Conservation (phyloP, 2,888 invertebrate species). For the Macrosoma leucophasiata region DNA sequence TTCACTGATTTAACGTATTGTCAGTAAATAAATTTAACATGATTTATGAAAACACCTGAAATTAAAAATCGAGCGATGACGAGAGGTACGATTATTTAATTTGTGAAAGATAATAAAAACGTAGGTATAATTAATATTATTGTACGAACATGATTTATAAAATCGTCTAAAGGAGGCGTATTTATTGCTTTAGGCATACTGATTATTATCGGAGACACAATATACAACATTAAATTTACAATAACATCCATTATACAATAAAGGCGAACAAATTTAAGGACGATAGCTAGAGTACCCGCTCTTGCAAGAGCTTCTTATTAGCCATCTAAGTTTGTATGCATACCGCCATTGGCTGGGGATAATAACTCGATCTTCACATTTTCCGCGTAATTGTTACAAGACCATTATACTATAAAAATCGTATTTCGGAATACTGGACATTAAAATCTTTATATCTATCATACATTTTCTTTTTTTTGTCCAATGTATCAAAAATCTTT, state of each 20-base stretch:
- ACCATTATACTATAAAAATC: too few relatives aligned
- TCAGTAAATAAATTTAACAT: too few relatives aligned
- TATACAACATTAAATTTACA: slow-evolving; percentile 28
- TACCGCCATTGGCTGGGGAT: too few relatives aligned
- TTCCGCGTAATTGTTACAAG: too few relatives aligned
- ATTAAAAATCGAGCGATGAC: slow-evolving; percentile 28
- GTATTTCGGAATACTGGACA: slow-evolving; percentile 38
- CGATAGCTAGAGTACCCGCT: slow-evolving; percentile 13
- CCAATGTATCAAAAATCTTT: slow-evolving; percentile 58
- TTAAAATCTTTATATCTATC: slow-evolving; percentile 31
- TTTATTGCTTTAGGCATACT: slow-evolving; percentile 49
- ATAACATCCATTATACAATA: slow-evolving; percentile 14
- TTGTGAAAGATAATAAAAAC: slow-evolving; percentile 23
- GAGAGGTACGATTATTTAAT: slow-evolving; percentile 26
- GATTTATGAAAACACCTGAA: too few relatives aligned
- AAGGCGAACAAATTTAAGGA: slow-evolving; percentile 9
- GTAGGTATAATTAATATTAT: too few relatives aligned
- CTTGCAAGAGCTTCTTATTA: slow-evolving; percentile 9
- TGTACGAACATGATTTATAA: slow-evolving; percentile 29
- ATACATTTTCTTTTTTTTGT: slow-evolving; percentile 35
- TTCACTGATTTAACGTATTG: too few relatives aligned
- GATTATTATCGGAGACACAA: slow-evolving; percentile 41
- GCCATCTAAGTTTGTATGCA: slow-evolving; percentile 6
- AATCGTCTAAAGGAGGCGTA: slow-evolving; percentile 39
- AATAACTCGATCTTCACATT: too few relatives aligned